Evolutionary conservation across 2,888 invertebrate species (phyloP), one percentile per base, ranked within the genome.

Genomic region (Pristionchus japonicus): DNA sequence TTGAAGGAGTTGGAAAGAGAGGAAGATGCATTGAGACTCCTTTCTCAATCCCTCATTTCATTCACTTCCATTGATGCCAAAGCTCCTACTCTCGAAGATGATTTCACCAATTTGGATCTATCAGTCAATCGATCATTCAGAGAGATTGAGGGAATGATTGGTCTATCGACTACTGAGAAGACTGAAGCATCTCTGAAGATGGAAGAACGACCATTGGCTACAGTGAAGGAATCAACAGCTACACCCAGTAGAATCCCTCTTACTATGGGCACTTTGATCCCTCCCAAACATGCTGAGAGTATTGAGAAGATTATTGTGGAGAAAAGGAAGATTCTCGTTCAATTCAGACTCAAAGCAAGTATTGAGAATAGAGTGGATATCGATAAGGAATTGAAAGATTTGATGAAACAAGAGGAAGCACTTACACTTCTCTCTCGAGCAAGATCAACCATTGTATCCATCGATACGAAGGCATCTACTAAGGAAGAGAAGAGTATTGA

Each of bases 81-180:
- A 15, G 85, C 85, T 64, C 64, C 85, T 15, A 85, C 40, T 23
- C 20, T 20, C 0, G 85, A 85, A 34, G 23, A 77, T 34, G 87
- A 89, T 17, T 90, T 83, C 64, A 91, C 91, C 27, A 90, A 89
- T n/a, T 87, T 90, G 6, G 90, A 91, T 88, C 88, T 91, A 31
- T 88, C 89, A 7, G 88, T 91, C 70, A 87, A 89, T 49, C 40
- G 64, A 61, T 85, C 85, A 23, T 85, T 85, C 85, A 4, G 64
- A 27, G 85, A 85, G 20, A 85, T 52, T 13, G 85, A 85, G 64
- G 64, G 31, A 43, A 23, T 88, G 86, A 23, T 89, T 91, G 88
- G 89, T 89, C 49, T 90, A 11, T 23, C 87, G 9, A 49, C 89
- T 31, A 87, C 7, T 15, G 77, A 90, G 64, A 86, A 88, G 37